Conservation (phyloP, 1,140 invertebrate species). For the Dendroctonus ponderosae region DNA sequence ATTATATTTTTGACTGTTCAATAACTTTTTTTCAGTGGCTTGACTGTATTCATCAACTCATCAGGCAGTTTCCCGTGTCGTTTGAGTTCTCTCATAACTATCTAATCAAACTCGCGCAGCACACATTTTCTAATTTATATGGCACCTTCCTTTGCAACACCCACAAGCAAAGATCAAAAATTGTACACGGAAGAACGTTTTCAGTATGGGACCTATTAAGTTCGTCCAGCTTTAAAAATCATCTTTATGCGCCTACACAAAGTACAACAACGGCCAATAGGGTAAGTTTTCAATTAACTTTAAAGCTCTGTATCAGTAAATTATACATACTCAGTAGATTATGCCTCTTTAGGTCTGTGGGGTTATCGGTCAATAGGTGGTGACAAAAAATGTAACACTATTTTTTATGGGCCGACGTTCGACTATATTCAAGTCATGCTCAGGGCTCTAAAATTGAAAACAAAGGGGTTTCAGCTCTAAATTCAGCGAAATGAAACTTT, state of each 20-base stretch:
- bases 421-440: too few species aligned
- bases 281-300: conserved; percentile 23
- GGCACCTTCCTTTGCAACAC: conserved; percentile 96
- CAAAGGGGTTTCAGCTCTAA: too few species aligned
- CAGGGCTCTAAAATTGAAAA: too few species aligned
- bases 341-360: too few species aligned
- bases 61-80: conserved; percentile 83
- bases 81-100: conserved; percentile 95
- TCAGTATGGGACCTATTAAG: conserved; percentile 86
- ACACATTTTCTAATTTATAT: conserved; percentile 94
- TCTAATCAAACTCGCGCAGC: conserved; percentile 92
- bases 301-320: neutral
- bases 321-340: too few species aligned
- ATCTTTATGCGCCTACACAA: conserved; percentile 69
- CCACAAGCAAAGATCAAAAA: conserved; percentile 68
- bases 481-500: too few species aligned
- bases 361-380: too few species aligned
- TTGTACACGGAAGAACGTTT: conserved; percentile 71
- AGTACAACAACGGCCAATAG: conserved; percentile 37
- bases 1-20: neutral
- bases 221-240: conserved; percentile 79
- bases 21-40: conserved; percentile 76
- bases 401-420: too few species aligned
- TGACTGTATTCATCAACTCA: conserved; percentile 92
- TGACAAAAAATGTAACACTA: too few species aligned